Conservation (phyloP, 2,113 vertebrate species). For the Hippoglossus stenolepis region DNA sequence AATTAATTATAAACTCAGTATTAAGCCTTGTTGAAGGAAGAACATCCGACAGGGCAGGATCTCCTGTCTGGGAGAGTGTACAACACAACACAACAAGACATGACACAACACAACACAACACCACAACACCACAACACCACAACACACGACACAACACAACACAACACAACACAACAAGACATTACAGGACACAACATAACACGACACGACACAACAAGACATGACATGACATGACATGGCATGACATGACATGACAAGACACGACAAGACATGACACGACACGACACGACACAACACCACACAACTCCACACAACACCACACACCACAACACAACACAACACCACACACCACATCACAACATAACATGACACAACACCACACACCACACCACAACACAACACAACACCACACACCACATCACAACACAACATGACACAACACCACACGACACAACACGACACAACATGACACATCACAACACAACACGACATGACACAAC, state of each 20-base stretch:
- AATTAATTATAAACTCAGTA: slow-evolving; percentile 66
- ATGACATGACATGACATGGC: too few species aligned
- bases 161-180: neutral
- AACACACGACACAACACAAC: neutral
- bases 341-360: neutral
- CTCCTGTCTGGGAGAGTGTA: slow-evolving; percentile 36
- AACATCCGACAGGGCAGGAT: slow-evolving; percentile 47
- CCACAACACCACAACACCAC: slow-evolving; percentile 1
- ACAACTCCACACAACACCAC: too few species aligned
- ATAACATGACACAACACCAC: neutral
- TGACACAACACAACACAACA: neutral
- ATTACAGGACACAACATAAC: slow-evolving; percentile 2
- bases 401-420: neutral
- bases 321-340: neutral
- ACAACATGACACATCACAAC: neutral
- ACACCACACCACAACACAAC: too few species aligned
- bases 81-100: neutral
- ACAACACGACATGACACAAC: neutral
- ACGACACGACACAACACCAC: too few species aligned
- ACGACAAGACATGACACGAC: too few species aligned
- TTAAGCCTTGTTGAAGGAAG: slow-evolving; percentile 43
- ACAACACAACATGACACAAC: too few species aligned
- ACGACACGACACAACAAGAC: neutral
- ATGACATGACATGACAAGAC: too few species aligned
- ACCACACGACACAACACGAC: neutral